Percentiles rank a stretch among this genome's conserved stretches.
Evolutionary conservation across 2,113 vertebrate genomes (phyloP).

Genomic region (Stictonetta naevosa): DNA sequence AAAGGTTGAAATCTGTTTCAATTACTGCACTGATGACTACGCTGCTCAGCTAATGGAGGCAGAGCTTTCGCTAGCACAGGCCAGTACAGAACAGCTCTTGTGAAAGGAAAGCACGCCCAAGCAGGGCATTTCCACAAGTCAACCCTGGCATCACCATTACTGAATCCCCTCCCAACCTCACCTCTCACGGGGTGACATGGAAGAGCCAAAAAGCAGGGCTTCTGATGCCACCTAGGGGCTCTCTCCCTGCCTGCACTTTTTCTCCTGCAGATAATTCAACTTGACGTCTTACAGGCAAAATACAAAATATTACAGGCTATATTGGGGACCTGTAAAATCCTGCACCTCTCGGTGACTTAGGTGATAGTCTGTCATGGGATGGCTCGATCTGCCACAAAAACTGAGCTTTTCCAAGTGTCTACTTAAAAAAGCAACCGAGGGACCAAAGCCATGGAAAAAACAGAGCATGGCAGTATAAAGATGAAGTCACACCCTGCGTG

Average conservation of each 20-base stretch:
- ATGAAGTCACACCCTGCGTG: neutral
- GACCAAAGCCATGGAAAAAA: neutral
- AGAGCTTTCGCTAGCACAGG: neutral
- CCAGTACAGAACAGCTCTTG: neutral
- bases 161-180: neutral
- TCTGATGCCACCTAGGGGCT: constrained; percentile 64
- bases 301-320: too few species aligned
- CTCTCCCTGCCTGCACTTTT: constrained; percentile 12
- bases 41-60: neutral
- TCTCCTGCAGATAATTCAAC: neutral
- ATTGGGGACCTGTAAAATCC: neutral
- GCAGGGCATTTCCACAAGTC: accelerated
- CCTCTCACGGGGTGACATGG: neutral
- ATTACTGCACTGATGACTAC: neutral
- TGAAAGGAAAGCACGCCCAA: neutral
- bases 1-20: constrained; percentile 3
- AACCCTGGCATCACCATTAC: neutral
- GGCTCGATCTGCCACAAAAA: too few species aligned
- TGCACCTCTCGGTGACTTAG: neutral
- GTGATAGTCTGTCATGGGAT: neutral
- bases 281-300: neutral
- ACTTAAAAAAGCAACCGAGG: neutral
- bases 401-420: neutral
- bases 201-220: neutral
- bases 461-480: neutral